phyloP scores from a whole-genome alignment of 1,140 invertebrate genomes.

The Scaptomyza hsui region DNA sequence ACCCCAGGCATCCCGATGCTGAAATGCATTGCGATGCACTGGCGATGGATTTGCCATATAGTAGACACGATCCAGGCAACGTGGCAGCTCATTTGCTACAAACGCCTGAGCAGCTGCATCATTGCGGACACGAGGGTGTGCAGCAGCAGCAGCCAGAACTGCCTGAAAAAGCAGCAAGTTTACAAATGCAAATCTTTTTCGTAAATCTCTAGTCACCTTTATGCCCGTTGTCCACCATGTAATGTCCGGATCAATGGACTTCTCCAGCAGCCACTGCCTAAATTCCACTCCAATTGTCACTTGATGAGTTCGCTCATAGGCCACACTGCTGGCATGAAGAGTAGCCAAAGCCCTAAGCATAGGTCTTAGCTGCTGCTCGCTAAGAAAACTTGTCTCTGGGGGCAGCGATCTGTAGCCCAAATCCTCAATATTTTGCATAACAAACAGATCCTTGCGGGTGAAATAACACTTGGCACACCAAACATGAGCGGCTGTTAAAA shows the following conservation, averaged over 20 bases:
- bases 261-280: constrained; percentile 61
- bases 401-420: constrained; percentile 72
- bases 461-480: constrained; percentile 84
- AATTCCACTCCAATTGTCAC: constrained; percentile 77
- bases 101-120: constrained; percentile 44
- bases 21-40: constrained; percentile 85
- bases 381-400: constrained; percentile 40
- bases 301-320: constrained; percentile 63
- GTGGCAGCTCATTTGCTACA: constrained; percentile 65
- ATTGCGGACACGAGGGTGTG: constrained; percentile 52
- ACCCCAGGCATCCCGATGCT: constrained; percentile 87
- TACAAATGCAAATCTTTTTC: neutral
- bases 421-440: constrained; percentile 83
- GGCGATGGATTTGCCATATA: constrained; percentile 79
- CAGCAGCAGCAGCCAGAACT: constrained; percentile 58
- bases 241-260: constrained; percentile 58
- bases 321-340: constrained; percentile 82
- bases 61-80: constrained; percentile 63
- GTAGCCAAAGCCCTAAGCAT: constrained; percentile 79
- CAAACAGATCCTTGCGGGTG: constrained; percentile 75
- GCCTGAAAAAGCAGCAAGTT: constrained; percentile 36
- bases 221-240: constrained; percentile 69
- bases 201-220: constrained; percentile 28
- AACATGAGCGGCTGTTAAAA: constrained; percentile 47
- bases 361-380: constrained; percentile 61